Base-by-base conservation (phyloP, 1,140 invertebrate species). In the Drosophila takahashii region DNA sequence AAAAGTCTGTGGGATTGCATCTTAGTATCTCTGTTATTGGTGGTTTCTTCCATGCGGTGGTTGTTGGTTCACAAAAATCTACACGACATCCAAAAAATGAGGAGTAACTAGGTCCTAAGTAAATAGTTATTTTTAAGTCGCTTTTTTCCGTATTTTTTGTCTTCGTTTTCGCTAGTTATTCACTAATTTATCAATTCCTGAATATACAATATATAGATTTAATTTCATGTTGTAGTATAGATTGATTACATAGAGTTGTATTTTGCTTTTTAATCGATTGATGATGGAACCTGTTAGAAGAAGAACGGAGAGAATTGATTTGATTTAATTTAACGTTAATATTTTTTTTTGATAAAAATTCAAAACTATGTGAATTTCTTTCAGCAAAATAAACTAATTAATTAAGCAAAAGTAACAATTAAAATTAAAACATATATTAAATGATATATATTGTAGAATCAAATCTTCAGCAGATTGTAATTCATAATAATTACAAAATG, bases 181-280 rank as follows among this genome's bases (percentile, higher is more conserved):
- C 34, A 79, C 60, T 83, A 69, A 78, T 83, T 81, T 77, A 78
- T 83, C 79, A 74, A 81, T 81, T 81, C 76, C 65, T 79, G 60
- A 66, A 69, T 77, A 77, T 76, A 75, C 53, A 76, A 72, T 71
- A 64, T 65, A 76, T 80, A 47, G 65, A 77, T 71, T 71, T 61
- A 59, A 54, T 45, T 57, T 57, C 18, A 42, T 59, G 18, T 53
- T 36, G 62, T 22, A 13, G 60, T 42, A 41, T 22, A 34, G 36
- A 51, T 32, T 52, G 66, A 48, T 61, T 56, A 70, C 42, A 62
- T 59, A 50, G 53, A 54, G 26, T 56, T 54, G 15, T 39, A 32
- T 53, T 48, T 52, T 53, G 29, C 34, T 4, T 45, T 69, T 53
- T 32, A 16, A 67, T 54, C 32, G 48, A 66, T 67, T 70, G 44